These are phyloP conservation scores for Drosophila sp. DNA, from an alignment of 1,140 invertebrate species.

Conservation along the genomic window DNA sequence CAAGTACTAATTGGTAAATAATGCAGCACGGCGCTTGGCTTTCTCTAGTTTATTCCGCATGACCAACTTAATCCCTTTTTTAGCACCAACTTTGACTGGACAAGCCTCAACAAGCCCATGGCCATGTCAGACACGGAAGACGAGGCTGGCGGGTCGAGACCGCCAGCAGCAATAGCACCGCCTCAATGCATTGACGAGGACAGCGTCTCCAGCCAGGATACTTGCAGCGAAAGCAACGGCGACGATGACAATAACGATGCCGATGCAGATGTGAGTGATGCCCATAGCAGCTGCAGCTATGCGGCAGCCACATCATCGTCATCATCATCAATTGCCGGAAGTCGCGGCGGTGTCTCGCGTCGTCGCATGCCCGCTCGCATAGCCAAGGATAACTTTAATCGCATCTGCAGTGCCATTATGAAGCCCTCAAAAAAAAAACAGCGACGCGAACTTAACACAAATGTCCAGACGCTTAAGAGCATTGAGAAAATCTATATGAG, in stretches of 20 bases:
- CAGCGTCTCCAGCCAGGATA: slow-evolving; percentile 47
- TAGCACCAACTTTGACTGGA: slow-evolving; percentile 37
- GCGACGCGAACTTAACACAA: slow-evolving; percentile 57
- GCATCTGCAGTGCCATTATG: slow-evolving; percentile 68
- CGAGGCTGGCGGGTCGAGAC: slow-evolving; percentile 39
- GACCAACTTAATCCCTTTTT: not conserved
- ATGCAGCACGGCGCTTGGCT: not conserved
- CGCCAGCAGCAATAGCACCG: not conserved
- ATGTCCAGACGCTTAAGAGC: slow-evolving; percentile 63
- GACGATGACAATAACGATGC: slow-evolving; percentile 57
- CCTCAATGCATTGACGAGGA: slow-evolving; percentile 35
- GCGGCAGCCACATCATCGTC: not conserved
- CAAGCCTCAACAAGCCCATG: slow-evolving; percentile 29
- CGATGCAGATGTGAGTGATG: slow-evolving; percentile 32
- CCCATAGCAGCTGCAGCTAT: slow-evolving; percentile 17
- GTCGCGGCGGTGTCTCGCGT: slow-evolving; percentile 54
- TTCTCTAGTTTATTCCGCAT: not conserved
- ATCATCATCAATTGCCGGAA: not conserved
- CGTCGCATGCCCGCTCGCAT: slow-evolving; percentile 64
- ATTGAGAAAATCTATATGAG: slow-evolving; percentile 76
- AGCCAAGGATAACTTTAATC: slow-evolving; percentile 72
- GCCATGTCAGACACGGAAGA: slow-evolving; percentile 54
- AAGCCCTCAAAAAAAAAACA: slow-evolving; percentile 62
- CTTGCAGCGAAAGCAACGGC: slow-evolving; percentile 49
- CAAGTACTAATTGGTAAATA: not conserved